A percentile compares a stretch with the other conserved stretches of the same genome.
phyloP scores from a whole-genome alignment of 2,113 vertebrate genomes.

The Lampris incognitus region DNA sequence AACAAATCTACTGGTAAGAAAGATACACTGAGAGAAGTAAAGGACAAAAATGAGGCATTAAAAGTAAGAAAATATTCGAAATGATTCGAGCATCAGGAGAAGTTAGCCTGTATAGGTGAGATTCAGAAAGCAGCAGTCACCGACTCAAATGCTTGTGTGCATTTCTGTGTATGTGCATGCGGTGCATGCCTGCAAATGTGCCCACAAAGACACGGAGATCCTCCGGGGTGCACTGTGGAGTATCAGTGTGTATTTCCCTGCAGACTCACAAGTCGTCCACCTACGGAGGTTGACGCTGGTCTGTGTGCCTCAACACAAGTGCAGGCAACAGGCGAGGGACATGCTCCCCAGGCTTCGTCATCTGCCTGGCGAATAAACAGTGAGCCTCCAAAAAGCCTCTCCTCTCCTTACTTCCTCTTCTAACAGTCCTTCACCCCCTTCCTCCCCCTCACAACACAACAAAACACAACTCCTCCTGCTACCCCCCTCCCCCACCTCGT shows the following conservation, averaged over 20 bases:
- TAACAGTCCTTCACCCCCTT: conserved; percentile 58
- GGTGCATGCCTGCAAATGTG: no score
- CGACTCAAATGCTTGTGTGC: not conserved
- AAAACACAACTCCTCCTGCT: not conserved
- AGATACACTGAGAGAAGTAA: no score
- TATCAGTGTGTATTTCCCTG: no score
- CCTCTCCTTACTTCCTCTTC: conserved; percentile 41
- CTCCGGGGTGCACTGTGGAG: no score
- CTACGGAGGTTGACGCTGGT: not conserved
- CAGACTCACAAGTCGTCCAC: no score
- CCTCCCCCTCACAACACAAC: conserved; percentile 50
- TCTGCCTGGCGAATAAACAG: conserved; percentile 35
- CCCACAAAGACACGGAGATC: no score
- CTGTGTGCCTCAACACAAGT: conserved; percentile 14
- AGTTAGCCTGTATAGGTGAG: no score
- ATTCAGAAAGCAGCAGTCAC: no score
- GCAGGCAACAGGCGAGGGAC: conserved; percentile 41
- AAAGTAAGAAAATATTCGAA: no score
- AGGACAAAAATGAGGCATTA: no score
- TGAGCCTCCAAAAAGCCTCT: conserved; percentile 30
- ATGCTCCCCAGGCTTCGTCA: conserved; percentile 8
- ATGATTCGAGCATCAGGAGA: no score
- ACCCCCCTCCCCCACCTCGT: conserved; percentile 57
- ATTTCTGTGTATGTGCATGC: not conserved
- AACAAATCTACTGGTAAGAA: no score